Percentiles rank a stretch among this genome's conserved stretches.
phyloP scores from a whole-genome alignment of 2,888 invertebrate genomes.

The Pelosia muscerda region DNA sequence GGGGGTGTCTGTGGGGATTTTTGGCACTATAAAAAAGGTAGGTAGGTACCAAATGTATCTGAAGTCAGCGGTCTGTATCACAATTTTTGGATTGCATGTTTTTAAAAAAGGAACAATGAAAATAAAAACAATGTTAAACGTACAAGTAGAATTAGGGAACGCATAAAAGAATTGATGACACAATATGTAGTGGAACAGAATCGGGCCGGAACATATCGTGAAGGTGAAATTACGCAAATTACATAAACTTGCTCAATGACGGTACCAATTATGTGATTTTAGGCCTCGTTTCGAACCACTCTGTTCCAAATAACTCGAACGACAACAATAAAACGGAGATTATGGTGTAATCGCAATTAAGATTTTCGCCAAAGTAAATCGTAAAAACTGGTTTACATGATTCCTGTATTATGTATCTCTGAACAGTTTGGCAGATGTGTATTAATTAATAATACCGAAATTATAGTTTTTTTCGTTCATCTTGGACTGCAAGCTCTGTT shows the following conservation, averaged over 20 bases:
- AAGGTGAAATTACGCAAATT: conserved; percentile 53
- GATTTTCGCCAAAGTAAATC: neutral
- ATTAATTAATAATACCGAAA: no score
- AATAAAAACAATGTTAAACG: conserved; percentile 24
- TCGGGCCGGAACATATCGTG: conserved; percentile 70
- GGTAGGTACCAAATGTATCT: neutral
- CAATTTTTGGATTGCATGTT: conserved; percentile 16
- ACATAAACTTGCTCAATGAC: conserved; percentile 52
- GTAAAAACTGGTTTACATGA: neutral
- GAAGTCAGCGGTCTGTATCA: neutral
- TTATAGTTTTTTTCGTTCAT: no score
- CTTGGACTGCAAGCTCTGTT: no score
- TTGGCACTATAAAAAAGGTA: no score
- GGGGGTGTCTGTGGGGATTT: no score
- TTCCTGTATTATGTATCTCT: neutral
- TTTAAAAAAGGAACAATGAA: conserved; percentile 36
- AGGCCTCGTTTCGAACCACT: conserved; percentile 18
- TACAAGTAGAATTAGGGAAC: conserved; percentile 16
- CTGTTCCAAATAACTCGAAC: conserved; percentile 4
- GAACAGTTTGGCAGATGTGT: neutral
- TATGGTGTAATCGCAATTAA: conserved; percentile 3
- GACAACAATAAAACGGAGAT: conserved; percentile 23
- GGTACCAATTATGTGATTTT: conserved; percentile 44
- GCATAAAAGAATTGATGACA: conserved; percentile 20
- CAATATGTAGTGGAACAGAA: conserved; percentile 58